Evolutionary conservation across 2,113 vertebrate genomes (phyloP), one percentile per base, ranked within the genome.

Genomic region (Ceuthmochares aereus): DNA sequence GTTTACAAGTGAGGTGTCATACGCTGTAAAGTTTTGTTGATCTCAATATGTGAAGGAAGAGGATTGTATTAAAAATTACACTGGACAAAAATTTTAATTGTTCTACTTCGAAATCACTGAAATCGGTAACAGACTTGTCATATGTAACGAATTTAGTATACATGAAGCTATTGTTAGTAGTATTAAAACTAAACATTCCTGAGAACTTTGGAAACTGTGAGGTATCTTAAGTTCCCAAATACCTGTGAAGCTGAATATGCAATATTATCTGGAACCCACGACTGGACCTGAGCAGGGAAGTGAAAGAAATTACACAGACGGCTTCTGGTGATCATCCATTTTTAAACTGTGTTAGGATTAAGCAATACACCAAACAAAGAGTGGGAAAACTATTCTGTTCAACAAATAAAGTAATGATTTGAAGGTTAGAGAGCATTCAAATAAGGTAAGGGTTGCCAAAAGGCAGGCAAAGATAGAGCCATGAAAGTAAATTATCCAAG

Each of bases 321-420:
- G 10, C 47, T 80, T 67, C 12, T 63, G 20, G 7, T 87, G 6
- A 10, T 77, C 63, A 40, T 42, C 75, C 11, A 19, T 14, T 2
- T 25, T 36, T 49, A 73, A 94, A 81, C 40, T 10, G 11, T 62
- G 6, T 25, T 58, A 25, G 6, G 8, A 62, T 32, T 68, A 76
- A 68, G 16, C 5, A 54, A 58, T 15, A 51, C 4, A 58, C 2
- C 6, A 25, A n/a, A n/a, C 19, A 32, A 42, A 20, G 1, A 23
- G 13, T 1, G 3, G 1, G 19, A 45, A 47, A 78, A 42, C 11
- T n/a, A 43, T 1, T 34, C 10, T 10, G 0, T 47, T 76, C 26
- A 59, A 30, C 12, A 45, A 72, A 72, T 20, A 49, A 66, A 76
- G 7, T 5, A 45, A 36, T 3, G 0, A 15, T 83, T 79, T 83